Base-by-base conservation (phyloP, 2,888 invertebrate species). In the Philereme vetulata region DNA sequence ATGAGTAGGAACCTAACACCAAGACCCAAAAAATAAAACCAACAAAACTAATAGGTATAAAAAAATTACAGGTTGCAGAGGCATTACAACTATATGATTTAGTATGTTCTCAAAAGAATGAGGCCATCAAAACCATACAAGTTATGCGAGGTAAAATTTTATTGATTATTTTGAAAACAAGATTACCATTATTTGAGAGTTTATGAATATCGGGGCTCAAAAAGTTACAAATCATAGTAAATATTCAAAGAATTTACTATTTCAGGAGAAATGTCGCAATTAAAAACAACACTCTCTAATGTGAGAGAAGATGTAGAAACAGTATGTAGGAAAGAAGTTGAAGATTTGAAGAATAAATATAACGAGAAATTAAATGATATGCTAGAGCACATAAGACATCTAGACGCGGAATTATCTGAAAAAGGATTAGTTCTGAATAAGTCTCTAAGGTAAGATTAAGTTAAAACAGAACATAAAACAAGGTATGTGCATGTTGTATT, bases 291-390 rank as follows among this genome's bases (percentile, higher is more conserved):
- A 0, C 82, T 95, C 53, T 84, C 89, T 0, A 90, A 88, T 52
- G 84, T 94, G 0, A 91, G 93, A 76, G 90, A 92, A 43, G 93
- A 94, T 51, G 90, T 93, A 0, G 93, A 94, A 62, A 76, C 83
- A 0, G 92, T 89, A 63, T 90, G 94, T 43, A 93, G 94, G 69
- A 85, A 76, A n/a, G 95, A 96, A 78, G 84, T 95, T 51, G 89
- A 90, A 4, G 87, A 88, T 52, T 79, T 94, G 0, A 94, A 92
- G 74, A 87, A 93, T 4, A 93, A 92, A 65, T 94, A 94, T 68
- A 93, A 93, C 35, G 93, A 93, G 51, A 95, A 94, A 76, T 79
- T 94, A 9, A 85, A 93, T 49, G 93, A 93, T 50, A 92, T 94
- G 85, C 72, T 93, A 10, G 74, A 86, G 7, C 94, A 95, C 66